phyloP scores from a whole-genome alignment of 2,888 invertebrate genomes.

The Encarsia formosa region DNA sequence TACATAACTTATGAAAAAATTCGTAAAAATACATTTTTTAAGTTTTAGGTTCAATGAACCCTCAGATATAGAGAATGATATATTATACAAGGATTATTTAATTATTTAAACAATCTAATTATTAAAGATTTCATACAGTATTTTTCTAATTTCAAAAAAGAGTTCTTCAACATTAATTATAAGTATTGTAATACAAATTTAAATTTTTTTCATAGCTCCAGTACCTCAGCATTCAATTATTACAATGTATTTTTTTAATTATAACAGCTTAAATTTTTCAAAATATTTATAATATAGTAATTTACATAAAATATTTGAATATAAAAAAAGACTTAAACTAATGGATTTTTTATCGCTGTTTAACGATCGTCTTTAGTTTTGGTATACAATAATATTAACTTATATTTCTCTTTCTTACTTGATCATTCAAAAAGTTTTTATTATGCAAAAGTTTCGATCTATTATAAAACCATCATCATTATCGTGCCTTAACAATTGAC shows the following conservation, averaged over 20 bases:
- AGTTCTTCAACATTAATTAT: too few relatives aligned
- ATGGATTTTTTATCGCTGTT: slow-evolving; percentile 18
- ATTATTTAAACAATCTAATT: too few relatives aligned
- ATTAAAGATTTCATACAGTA: too few relatives aligned
- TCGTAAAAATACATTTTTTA: too few relatives aligned
- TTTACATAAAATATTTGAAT: slow-evolving; percentile 18
- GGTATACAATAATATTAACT: slow-evolving; percentile 13
- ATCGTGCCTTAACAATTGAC: slow-evolving; percentile 20
- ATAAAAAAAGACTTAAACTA: slow-evolving; percentile 21
- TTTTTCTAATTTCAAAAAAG: too few relatives aligned
- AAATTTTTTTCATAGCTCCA: slow-evolving; percentile 13
- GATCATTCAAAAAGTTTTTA: background rate
- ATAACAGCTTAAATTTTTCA: background rate
- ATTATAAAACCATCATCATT: slow-evolving; percentile 1
- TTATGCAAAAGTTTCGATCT: slow-evolving; percentile 1
- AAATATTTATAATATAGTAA: slow-evolving; percentile 18
- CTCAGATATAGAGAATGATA: too few relatives aligned
- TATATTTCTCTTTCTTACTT: background rate
- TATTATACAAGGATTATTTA: too few relatives aligned
- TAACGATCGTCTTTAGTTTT: slow-evolving; percentile 19
- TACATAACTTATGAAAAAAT: too few relatives aligned
- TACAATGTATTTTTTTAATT: slow-evolving; percentile 1
- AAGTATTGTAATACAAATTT: too few relatives aligned
- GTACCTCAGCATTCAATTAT: slow-evolving; percentile 22
- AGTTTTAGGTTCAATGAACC: too few relatives aligned